Evolutionary conservation across 2,888 invertebrate species (phyloP).

Genomic region (Willowsia nigromaculata): DNA sequence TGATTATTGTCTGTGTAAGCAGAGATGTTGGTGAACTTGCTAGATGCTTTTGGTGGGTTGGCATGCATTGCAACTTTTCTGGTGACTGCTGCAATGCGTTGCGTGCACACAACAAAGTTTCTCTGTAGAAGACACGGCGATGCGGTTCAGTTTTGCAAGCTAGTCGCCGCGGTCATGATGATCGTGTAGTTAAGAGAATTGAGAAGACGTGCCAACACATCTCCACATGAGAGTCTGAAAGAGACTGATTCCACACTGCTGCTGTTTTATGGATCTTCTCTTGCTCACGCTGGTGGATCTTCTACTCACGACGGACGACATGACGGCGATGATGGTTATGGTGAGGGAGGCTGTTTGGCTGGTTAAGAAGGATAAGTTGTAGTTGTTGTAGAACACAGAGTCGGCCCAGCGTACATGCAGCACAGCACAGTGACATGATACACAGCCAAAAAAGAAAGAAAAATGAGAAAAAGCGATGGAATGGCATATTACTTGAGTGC

Average conservation of each 20-base stretch:
- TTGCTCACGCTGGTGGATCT: slow-evolving; percentile 52
- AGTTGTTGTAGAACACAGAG: neutral
- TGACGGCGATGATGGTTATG: neutral
- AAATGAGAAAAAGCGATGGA: neutral
- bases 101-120: neutral
- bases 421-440: slow-evolving; percentile 26
- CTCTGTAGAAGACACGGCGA: neutral
- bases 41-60: neutral
- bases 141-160: slow-evolving; percentile 28
- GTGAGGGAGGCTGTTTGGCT: slow-evolving; percentile 67
- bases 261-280: slow-evolving; percentile 70
- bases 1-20: neutral
- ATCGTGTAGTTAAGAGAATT: neutral
- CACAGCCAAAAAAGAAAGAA: slow-evolving; percentile 9
- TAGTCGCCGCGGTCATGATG: neutral
- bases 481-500: slow-evolving; percentile 1
- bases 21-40: neutral
- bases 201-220: slow-evolving; percentile 58
- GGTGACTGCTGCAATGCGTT: neutral
- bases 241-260: slow-evolving; percentile 71
- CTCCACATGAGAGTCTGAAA: slow-evolving; percentile 70
- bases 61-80: slow-evolving; percentile 36
- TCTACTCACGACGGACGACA: slow-evolving; percentile 37
- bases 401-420: neutral
- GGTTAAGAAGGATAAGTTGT: slow-evolving; percentile 13